Conservation (phyloP, 2,888 invertebrate genomes). For the Eupithecia vulgata region DNA sequence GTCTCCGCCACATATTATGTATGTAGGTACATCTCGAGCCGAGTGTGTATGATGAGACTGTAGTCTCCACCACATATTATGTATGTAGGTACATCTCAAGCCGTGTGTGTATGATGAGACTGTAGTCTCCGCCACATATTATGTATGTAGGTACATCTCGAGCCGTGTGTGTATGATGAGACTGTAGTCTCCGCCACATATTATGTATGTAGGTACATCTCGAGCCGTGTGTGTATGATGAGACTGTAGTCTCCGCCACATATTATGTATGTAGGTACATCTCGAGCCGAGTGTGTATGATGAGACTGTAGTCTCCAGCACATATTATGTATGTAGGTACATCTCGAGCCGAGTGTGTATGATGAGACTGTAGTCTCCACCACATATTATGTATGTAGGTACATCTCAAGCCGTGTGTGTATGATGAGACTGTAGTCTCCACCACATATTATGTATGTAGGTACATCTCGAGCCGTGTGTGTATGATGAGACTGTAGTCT, state of each 20-base stretch:
- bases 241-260: background rate
- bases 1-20: no score
- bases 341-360: background rate
- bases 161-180: background rate
- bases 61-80: no score
- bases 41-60: background rate
- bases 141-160: background rate
- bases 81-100: background rate
- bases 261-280: no score
- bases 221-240: background rate
- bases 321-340: no score
- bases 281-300: background rate
- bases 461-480: background rate
- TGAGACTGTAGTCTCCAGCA: background rate
- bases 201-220: no score
- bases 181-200: no score
- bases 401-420: background rate
- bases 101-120: background rate
- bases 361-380: background rate
- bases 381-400: no score
- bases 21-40: background rate
- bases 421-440: background rate
- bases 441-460: no score
- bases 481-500: background rate
- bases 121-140: no score